These are phyloP conservation scores for Patiria miniata DNA, from an alignment of 35 echinoderm and acorn worm species.

Conservation along the genomic window DNA sequence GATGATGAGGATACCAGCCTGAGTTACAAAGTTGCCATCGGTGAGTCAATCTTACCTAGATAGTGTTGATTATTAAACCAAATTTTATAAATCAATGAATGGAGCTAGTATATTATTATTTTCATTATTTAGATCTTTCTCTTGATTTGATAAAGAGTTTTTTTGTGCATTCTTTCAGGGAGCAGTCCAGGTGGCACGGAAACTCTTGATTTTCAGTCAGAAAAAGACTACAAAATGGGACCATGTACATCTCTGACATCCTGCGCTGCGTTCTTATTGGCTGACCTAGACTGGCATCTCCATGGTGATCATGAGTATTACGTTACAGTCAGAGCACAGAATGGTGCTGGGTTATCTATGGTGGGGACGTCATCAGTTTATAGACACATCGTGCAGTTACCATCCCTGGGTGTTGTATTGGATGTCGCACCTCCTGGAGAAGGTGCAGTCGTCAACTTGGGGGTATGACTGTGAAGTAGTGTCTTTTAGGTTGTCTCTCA, in stretches of 20 bases:
- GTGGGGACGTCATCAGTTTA: conserved; percentile 23
- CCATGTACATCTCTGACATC: background rate
- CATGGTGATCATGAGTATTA: conserved; percentile 56
- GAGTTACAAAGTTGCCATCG: conserved; percentile 15
- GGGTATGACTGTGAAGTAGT: background rate
- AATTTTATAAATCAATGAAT: no score
- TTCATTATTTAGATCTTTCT: background rate
- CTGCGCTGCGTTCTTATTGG: conserved; percentile 32
- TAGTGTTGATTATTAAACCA: no score
- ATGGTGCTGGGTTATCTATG: conserved; percentile 23
- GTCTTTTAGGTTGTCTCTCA: background rate
- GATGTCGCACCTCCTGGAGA: conserved; percentile 17
- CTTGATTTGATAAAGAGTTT: background rate
- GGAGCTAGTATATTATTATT: background rate
- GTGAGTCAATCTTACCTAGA: background rate
- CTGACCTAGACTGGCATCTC: conserved; percentile 30
- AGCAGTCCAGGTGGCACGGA: background rate
- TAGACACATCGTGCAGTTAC: conserved; percentile 1
- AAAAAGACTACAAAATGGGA: background rate
- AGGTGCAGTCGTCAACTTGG: background rate
- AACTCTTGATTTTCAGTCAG: background rate
- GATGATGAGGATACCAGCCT: conserved; percentile 43
- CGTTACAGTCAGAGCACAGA: conserved; percentile 38
- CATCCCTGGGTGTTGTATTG: conserved; percentile 17
- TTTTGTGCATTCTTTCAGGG: background rate